Conservation (phyloP, 1,140 invertebrate genomes). For the Parasteatoda tepidariorum region DNA sequence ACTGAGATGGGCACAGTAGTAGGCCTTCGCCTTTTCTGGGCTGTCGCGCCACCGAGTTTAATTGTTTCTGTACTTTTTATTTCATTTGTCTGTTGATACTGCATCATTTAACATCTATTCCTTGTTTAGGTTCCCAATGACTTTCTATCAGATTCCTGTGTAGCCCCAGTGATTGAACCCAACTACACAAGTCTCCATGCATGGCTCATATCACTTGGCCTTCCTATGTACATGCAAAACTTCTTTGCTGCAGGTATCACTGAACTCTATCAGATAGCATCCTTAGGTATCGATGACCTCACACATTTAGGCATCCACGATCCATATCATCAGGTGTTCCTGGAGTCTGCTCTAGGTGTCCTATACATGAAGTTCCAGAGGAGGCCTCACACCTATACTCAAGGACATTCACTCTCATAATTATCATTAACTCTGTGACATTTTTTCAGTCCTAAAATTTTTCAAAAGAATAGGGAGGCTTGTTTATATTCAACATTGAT, state of each 20-base stretch:
- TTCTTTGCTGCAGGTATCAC: conserved; percentile 22
- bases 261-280: conserved; percentile 35
- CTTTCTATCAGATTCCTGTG: conserved; percentile 67
- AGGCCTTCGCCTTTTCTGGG: too few species aligned
- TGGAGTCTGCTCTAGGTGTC: conserved; percentile 42
- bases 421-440: background rate
- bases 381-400: conserved; percentile 44
- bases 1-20: too few species aligned
- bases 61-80: too few species aligned
- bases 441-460: background rate
- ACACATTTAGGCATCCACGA: conserved; percentile 26
- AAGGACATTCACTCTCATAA: conserved; percentile 42
- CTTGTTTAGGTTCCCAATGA: conserved; percentile 69
- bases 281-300: conserved; percentile 8
- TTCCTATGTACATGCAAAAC: conserved; percentile 68
- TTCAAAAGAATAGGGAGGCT: background rate
- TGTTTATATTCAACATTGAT: background rate
- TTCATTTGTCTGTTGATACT: too few species aligned
- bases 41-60: too few species aligned
- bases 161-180: conserved; percentile 66
- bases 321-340: conserved; percentile 36
- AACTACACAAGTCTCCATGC: conserved; percentile 67
- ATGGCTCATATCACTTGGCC: conserved; percentile 69
- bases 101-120: too few species aligned
- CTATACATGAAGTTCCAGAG: conserved; percentile 30